Conservation (phyloP, 1,140 invertebrate genomes). For the Drosophila prosaltans region DNA sequence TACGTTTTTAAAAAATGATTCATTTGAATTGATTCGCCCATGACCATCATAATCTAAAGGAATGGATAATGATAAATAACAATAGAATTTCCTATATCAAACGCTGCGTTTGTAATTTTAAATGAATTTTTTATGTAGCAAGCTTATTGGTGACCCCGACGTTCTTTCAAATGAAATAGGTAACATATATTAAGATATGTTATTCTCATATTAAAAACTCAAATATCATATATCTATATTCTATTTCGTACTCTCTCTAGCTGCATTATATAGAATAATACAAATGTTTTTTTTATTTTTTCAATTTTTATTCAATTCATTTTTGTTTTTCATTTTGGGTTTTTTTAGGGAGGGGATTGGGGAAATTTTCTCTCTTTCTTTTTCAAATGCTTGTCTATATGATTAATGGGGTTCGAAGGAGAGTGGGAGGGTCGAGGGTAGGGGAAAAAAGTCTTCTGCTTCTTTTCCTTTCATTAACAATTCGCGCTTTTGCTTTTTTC, state of each 20-base stretch:
- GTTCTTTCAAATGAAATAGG: no score
- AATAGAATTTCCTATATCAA: no score
- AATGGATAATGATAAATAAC: no score
- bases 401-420: not conserved
- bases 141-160: no score
- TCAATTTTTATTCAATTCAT: conserved; percentile 46
- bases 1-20: conserved; percentile 20
- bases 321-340: conserved; percentile 18
- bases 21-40: not conserved
- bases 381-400: conserved; percentile 6
- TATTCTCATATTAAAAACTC: no score
- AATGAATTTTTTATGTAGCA: no score
- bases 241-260: no score
- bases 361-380: not conserved
- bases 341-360: not conserved
- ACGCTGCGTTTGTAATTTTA: no score
- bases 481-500: conserved; percentile 1
- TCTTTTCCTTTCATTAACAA: conserved; percentile 8
- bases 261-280: not conserved
- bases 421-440: not conserved
- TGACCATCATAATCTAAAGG: no score
- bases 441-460: conserved; percentile 3
- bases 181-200: no score
- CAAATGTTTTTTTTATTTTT: conserved; percentile 29
- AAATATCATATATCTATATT: no score